Evolutionary conservation across 2,797 vertebrate species (phyloP).

Genomic region (Bradypodion ventrale): DNA sequence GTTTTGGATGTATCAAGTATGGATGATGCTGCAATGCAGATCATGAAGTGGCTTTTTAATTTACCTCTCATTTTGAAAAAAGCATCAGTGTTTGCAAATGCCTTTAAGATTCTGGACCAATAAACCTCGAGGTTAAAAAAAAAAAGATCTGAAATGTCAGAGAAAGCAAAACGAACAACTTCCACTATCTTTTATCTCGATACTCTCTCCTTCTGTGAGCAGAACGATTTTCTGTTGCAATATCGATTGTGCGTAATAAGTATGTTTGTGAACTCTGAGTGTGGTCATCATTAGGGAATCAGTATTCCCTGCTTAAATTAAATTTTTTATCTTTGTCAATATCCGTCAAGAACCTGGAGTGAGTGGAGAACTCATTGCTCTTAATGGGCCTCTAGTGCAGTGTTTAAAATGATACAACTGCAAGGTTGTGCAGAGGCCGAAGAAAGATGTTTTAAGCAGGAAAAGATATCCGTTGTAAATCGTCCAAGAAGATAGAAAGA

Average conservation of each 20-base stretch:
- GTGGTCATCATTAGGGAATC: background rate
- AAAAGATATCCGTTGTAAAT: background rate
- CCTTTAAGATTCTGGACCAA: too few relatives aligned
- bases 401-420: background rate
- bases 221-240: accelerated
- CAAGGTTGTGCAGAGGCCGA: too few relatives aligned
- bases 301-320: constrained; percentile 6
- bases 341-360: background rate
- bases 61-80: too few relatives aligned
- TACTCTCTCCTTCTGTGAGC: background rate
- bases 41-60: too few relatives aligned
- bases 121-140: too few relatives aligned
- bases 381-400: background rate
- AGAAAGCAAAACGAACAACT: background rate
- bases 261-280: background rate
- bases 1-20: too few relatives aligned
- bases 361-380: background rate
- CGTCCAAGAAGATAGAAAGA: background rate
- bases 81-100: too few relatives aligned
- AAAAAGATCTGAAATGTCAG: too few relatives aligned
- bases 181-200: background rate
- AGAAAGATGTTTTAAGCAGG: background rate
- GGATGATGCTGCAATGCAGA: too few relatives aligned
- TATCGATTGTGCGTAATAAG: background rate
- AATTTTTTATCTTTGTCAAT: background rate